Evolutionary conservation across 2,113 vertebrate species (phyloP).

Genomic region (Trochalopteron elliotii): DNA sequence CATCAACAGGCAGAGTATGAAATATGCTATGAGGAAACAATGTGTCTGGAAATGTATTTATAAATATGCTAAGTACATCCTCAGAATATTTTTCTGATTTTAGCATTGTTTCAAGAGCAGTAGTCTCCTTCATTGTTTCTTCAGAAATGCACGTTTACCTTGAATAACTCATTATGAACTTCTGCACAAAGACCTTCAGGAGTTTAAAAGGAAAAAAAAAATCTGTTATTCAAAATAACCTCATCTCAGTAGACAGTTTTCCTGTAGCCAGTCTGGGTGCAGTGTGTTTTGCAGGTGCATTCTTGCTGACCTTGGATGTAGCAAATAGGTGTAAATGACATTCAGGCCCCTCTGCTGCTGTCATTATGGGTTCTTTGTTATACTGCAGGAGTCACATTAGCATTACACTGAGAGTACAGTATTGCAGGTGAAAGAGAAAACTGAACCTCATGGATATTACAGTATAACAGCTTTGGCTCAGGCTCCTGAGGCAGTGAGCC

Average conservation of each 20-base stretch:
- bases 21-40: background rate
- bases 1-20: background rate
- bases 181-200: background rate
- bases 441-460: conserved; percentile 38
- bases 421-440: conserved; percentile 34
- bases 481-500: conserved; percentile 1
- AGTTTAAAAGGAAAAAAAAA: background rate
- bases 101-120: background rate
- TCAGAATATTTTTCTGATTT: background rate
- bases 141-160: background rate
- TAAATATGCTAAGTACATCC: background rate
- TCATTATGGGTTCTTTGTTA: conserved; percentile 53
- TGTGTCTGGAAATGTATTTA: background rate
- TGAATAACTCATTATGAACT: conserved; percentile 5
- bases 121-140: background rate
- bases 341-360: conserved; percentile 22
- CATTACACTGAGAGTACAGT: conserved; percentile 28
- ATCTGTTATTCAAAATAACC: conserved; percentile 37
- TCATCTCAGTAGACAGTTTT: background rate
- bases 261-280: background rate
- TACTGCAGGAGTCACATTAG: conserved; percentile 47
- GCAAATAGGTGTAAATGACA: conserved; percentile 64
- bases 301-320: conserved; percentile 66
- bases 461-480: conserved; percentile 32
- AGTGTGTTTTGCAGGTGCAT: conserved; percentile 47